Evolutionary conservation across 2,797 vertebrate species (phyloP).

Genomic region (Chaunax sp.): DNA sequence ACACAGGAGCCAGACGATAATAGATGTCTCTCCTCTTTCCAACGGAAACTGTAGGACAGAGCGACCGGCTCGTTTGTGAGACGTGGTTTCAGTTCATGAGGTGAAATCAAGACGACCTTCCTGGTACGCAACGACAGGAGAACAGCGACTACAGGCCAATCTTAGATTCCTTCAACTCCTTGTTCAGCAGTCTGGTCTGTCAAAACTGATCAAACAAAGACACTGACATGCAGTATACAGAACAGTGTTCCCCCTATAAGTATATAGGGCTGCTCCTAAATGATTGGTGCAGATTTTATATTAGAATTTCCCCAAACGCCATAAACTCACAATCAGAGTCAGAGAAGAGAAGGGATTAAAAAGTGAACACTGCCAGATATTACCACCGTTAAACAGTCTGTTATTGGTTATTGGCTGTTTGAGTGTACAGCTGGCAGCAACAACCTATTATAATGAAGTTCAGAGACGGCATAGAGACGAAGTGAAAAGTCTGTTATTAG

Average conservation of each 20-base stretch:
- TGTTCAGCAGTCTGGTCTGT: conserved; percentile 39
- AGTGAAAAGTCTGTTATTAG: too few species aligned
- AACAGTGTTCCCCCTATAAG: neutral
- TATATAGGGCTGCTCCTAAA: too few species aligned
- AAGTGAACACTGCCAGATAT: too few species aligned
- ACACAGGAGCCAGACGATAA: conserved; percentile 42
- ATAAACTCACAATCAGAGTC: neutral
- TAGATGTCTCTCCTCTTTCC: conserved; percentile 58
- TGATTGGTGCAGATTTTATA: neutral
- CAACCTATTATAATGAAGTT: too few species aligned
- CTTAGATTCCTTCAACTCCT: conserved; percentile 55
- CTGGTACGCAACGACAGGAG: conserved; percentile 56
- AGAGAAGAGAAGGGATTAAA: too few species aligned
- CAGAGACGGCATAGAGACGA: too few species aligned
- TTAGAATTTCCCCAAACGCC: neutral
- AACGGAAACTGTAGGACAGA: conserved; percentile 60
- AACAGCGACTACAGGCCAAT: conserved; percentile 52
- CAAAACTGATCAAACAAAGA: conserved; percentile 22
- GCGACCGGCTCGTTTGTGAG: conserved; percentile 57
- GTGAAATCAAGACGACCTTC: conserved; percentile 66
- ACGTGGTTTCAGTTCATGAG: conserved; percentile 54
- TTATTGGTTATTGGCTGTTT: too few species aligned
- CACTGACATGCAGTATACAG: conserved; percentile 26
- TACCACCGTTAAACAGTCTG: too few species aligned
- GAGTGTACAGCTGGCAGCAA: too few species aligned